Percentiles rank a stretch among this genome's conserved stretches.
These are phyloP conservation scores for Palythoa caribaeorum DNA, from an alignment of 92 coral and sea anemone species.

Conservation along the genomic window DNA sequence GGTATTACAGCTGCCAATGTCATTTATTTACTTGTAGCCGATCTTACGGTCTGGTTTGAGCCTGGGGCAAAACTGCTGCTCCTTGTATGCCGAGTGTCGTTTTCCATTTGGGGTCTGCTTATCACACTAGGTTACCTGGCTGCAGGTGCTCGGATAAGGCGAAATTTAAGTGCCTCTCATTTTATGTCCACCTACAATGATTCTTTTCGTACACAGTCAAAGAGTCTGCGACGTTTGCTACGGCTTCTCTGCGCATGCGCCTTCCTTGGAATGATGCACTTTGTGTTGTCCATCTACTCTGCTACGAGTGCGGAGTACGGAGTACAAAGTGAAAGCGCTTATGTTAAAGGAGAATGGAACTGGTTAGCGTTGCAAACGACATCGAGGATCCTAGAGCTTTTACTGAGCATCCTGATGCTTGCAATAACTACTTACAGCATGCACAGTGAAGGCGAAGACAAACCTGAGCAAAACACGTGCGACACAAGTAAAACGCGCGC, in stretches of 20 bases:
- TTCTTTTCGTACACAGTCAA: constrained; percentile 54
- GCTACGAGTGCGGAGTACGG: constrained; percentile 63
- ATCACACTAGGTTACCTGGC: constrained; percentile 67
- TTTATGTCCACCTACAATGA: constrained; percentile 31
- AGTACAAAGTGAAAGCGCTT: constrained; percentile 32
- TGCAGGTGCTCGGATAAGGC: constrained; percentile 64
- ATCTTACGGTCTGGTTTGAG: constrained; percentile 62
- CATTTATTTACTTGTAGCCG: constrained; percentile 66
- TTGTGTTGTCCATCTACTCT: constrained; percentile 64
- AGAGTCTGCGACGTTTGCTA: constrained; percentile 52
- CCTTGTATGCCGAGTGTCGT: constrained; percentile 67
- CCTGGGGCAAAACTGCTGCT: constrained; percentile 65
- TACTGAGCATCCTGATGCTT: constrained; percentile 59
- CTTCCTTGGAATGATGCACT: constrained; percentile 50
- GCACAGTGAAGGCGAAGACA: neutral
- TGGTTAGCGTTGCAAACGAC: constrained; percentile 71
- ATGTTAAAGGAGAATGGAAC: constrained; percentile 61
- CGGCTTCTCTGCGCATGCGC: constrained; percentile 62
- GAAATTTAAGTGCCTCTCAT: constrained; percentile 68
- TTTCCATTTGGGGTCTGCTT: constrained; percentile 81
- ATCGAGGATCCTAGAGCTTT: constrained; percentile 64
- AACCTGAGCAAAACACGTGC: neutral
- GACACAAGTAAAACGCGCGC: neutral
- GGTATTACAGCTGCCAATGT: constrained; percentile 62
- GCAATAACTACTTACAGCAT: constrained; percentile 24